Percentiles rank a stretch among this genome's conserved stretches.
phyloP scores from a whole-genome alignment of 2,888 invertebrate genomes.

The Eupithecia pulchellata region DNA sequence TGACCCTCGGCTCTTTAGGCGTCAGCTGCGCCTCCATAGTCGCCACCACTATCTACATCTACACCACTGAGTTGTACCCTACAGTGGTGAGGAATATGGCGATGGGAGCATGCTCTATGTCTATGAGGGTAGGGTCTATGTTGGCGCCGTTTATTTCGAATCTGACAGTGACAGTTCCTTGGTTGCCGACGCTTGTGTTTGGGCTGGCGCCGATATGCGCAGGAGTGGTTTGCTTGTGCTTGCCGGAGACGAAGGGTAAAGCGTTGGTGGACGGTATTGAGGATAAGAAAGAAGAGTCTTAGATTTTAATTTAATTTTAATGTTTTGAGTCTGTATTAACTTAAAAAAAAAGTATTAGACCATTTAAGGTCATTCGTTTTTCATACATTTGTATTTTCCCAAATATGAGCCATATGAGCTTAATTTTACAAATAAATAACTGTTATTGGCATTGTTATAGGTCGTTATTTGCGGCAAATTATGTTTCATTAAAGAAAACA shows the following conservation, averaged over 20 bases:
- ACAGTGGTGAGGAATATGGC: slow-evolving; percentile 95
- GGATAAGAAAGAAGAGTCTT: slow-evolving; percentile 67
- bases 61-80: slow-evolving; percentile 94
- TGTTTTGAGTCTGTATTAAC: background rate
- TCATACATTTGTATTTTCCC: too few species aligned
- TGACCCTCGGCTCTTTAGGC: slow-evolving; percentile 89
- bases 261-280: slow-evolving; percentile 90
- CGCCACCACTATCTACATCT: slow-evolving; percentile 93
- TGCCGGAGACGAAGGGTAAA: slow-evolving; percentile 92
- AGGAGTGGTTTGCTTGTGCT: slow-evolving; percentile 86
- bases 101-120: slow-evolving; percentile 92
- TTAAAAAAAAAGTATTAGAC: background rate
- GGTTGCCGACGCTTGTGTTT: slow-evolving; percentile 90
- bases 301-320: background rate
- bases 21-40: slow-evolving; percentile 92
- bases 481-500: too few species aligned
- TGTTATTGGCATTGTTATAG: too few species aligned
- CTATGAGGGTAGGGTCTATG: slow-evolving; percentile 94
- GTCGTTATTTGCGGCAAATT: too few species aligned
- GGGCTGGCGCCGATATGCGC: slow-evolving; percentile 88
- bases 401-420: too few species aligned
- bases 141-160: slow-evolving; percentile 92
- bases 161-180: slow-evolving; percentile 77
- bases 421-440: too few species aligned
- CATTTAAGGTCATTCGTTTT: too few species aligned